Base-by-base conservation (phyloP, 2,797 vertebrate genomes). In the Rhinophrynus dorsalis region DNA sequence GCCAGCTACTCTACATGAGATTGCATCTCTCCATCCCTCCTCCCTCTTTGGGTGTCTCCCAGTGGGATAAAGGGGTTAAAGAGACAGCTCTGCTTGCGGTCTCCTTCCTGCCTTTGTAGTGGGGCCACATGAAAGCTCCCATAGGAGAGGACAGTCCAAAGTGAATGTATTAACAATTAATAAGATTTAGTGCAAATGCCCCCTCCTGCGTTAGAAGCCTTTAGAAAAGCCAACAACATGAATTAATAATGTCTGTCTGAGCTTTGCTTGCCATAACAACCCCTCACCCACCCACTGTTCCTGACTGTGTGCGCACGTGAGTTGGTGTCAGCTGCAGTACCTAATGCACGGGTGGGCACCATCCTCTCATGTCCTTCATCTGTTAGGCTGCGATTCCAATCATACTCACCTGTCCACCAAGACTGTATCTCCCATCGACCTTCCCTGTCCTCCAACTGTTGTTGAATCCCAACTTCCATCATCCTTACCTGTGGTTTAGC, bases 131-230 rank as follows among this genome's bases (percentile, higher is more conserved):
- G 40, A 56, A 66, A 45, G 32, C 38, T 47, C 63, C 40, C 40
- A 42, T 42, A 42, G 51, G 37, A 21, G 40, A 33, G 27, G 38
- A n/a, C 38, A 56, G 27, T 55, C 35, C 26, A 42, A n/a, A 54
- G 30, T n/a, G 13, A 67, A 23, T 13, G 26, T 56, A 67, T 67
- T 67, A 67, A 67, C 29, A 59, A 68, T 68, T 68, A 50, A 68
- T 68, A 59, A 35, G 55, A 21, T 57, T 37, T 3, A 26, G 15
- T 23, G 32, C 17, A 38, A 21, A 17, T 58, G 44, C 33, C 55
- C 44, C 54, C 65, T 68, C 30, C 65, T 68, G 65, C 12, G 65
- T 58, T 68, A 68, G 65, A 58, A 59, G 63, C 37, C 63, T 67
- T 56, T 45, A 66, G 37, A 66, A 66, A 66, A 66, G 57, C 35